phyloP scores from a whole-genome alignment of 2,797 vertebrate species.

The Enteromius paludinosus region DNA sequence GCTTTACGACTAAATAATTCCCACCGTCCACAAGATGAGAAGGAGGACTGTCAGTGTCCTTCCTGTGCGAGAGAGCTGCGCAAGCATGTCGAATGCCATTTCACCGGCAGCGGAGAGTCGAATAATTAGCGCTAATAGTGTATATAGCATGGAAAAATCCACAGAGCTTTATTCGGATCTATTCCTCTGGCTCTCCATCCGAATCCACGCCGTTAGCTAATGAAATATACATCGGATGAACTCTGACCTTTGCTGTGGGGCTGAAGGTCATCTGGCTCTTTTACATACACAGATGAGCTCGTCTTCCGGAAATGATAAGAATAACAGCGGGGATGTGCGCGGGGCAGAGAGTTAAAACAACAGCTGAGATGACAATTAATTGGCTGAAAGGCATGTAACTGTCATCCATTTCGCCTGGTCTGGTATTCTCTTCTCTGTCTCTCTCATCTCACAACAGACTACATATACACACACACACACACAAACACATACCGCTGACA shows the following conservation, averaged over 20 bases:
- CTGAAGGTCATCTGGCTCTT: constrained; percentile 80
- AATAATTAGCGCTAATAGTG: constrained; percentile 85
- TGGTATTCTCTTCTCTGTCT: constrained; percentile 48
- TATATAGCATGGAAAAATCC: constrained; percentile 72
- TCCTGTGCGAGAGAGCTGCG: constrained; percentile 55
- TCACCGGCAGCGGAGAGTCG: constrained; percentile 81
- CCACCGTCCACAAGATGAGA: not conserved
- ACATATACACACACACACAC: constrained; percentile 55
- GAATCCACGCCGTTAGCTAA: constrained; percentile 65
- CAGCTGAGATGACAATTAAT: constrained; percentile 85
- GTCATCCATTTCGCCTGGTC: constrained; percentile 77
- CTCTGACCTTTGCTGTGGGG: constrained; percentile 78
- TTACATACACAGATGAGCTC: constrained; percentile 84
- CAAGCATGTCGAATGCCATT: constrained; percentile 84
- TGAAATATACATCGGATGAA: constrained; percentile 79
- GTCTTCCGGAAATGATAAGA: constrained; percentile 82
- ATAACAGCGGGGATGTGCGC: constrained; percentile 78
- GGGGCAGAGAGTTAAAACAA: constrained; percentile 85
- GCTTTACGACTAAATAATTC: constrained; percentile 9
- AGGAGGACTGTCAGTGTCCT: constrained; percentile 46
- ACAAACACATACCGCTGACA: constrained; percentile 57
- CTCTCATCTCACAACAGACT: constrained; percentile 60
- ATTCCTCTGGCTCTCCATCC: constrained; percentile 38
- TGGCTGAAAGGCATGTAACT: constrained; percentile 82
- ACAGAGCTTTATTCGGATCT: constrained; percentile 66